phyloP scores from a whole-genome alignment of 2,113 vertebrate genomes.

The Sylvia atricapilla region DNA sequence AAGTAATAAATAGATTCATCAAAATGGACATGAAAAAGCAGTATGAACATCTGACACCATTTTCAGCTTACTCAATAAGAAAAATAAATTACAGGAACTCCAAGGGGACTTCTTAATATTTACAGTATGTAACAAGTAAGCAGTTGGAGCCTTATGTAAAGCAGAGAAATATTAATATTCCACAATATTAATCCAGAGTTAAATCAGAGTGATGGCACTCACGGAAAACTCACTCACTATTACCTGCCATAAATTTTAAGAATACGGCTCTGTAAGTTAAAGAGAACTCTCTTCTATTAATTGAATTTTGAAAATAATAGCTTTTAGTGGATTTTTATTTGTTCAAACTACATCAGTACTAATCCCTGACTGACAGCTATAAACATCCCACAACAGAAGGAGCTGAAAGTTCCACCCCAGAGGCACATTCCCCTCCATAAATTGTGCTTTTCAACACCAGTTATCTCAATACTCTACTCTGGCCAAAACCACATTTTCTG shows the following conservation, averaged over 20 bases:
- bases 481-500: neutral
- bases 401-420: neutral
- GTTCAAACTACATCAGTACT: neutral
- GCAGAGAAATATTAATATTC: neutral
- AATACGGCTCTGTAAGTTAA: neutral
- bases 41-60: conserved; percentile 71
- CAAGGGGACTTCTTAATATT: neutral
- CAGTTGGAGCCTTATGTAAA: neutral
- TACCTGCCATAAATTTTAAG: neutral
- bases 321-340: neutral
- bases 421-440: neutral
- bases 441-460: neutral
- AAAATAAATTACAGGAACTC: conserved; percentile 32
- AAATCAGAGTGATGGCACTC: neutral
- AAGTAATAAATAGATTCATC: conserved; percentile 93
- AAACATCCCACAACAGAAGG: neutral
- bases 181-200: neutral
- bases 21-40: conserved; percentile 81
- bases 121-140: neutral
- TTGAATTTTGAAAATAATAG: neutral
- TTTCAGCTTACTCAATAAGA: conserved; percentile 67
- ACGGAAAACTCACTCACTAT: neutral
- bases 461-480: neutral
- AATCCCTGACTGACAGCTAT: neutral
- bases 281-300: neutral